Percentiles rank a stretch among this genome's conserved stretches.
Conservation (phyloP, 2,888 invertebrate species). For the Caprella mutica region DNA sequence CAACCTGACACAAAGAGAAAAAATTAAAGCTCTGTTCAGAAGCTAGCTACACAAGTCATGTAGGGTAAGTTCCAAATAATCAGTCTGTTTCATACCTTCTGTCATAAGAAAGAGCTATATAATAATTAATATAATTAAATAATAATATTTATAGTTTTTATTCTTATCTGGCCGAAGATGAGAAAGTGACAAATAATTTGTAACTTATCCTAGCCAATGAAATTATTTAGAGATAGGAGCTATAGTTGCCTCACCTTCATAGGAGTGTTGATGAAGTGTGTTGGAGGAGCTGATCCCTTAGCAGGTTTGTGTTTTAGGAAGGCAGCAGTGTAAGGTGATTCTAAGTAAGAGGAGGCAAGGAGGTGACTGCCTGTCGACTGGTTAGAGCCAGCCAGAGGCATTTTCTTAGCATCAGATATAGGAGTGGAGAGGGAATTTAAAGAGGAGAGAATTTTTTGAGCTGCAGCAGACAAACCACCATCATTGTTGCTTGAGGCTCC, state of each 20-base stretch:
- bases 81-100: too few relatives aligned
- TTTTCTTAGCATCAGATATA: constrained; percentile 62
- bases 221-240: too few relatives aligned
- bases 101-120: too few relatives aligned
- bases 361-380: constrained; percentile 20
- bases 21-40: too few relatives aligned
- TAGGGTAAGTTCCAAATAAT: too few relatives aligned
- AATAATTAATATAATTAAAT: too few relatives aligned
- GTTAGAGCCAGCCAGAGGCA: constrained; percentile 50
- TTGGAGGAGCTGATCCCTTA: constrained; percentile 18
- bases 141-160: too few relatives aligned
- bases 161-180: too few relatives aligned
- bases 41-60: too few relatives aligned
- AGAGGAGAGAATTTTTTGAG: constrained; percentile 63
- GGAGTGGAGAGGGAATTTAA: constrained; percentile 73
- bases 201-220: too few relatives aligned
- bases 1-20: background rate
- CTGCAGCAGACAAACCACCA: constrained; percentile 42
- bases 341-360: constrained; percentile 21
- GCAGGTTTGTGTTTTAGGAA: constrained; percentile 19
- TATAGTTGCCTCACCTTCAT: constrained; percentile 23
- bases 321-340: constrained; percentile 17
- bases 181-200: too few relatives aligned
- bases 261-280: constrained; percentile 14
- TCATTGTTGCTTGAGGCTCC: constrained; percentile 5